Conservation (phyloP, 1,140 invertebrate genomes). For the Drosophila repleta region DNA sequence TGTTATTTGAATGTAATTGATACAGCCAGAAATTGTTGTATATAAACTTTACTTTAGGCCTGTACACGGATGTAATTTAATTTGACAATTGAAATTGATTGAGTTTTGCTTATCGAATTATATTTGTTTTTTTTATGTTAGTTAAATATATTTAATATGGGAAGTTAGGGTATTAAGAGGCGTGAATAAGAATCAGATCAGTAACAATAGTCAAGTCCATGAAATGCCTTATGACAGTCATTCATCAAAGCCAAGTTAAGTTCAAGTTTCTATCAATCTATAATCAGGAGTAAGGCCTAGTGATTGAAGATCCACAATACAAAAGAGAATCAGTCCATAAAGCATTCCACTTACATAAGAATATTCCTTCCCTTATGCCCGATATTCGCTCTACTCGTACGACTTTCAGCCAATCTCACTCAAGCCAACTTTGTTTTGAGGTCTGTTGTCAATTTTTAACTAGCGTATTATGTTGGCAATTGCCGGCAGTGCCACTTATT, state of each 20-base stretch:
- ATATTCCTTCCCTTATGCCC: no score
- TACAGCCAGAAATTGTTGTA: neutral
- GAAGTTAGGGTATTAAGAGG: no score
- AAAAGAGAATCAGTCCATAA: no score
- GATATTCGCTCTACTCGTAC: no score
- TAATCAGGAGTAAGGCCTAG: no score
- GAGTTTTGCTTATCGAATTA: neutral
- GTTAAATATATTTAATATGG: neutral
- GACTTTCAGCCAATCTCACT: neutral
- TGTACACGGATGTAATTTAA: neutral
- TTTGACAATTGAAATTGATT: neutral
- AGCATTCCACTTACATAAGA: no score
- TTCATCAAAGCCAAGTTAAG: no score
- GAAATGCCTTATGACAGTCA: no score
- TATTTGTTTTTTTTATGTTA: neutral
- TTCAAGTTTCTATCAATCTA: no score
- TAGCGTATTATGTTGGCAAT: slow-evolving; percentile 25
- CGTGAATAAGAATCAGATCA: no score
- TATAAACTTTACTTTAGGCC: neutral
- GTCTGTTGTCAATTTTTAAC: slow-evolving; percentile 4
- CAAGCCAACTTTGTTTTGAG: neutral
- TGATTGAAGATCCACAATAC: no score
- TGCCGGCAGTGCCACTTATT: slow-evolving; percentile 44
- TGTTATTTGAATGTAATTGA: neutral
- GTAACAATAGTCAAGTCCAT: no score